phyloP scores from a whole-genome alignment of 2,113 vertebrate genomes.

The Acinonyx jubatus region DNA sequence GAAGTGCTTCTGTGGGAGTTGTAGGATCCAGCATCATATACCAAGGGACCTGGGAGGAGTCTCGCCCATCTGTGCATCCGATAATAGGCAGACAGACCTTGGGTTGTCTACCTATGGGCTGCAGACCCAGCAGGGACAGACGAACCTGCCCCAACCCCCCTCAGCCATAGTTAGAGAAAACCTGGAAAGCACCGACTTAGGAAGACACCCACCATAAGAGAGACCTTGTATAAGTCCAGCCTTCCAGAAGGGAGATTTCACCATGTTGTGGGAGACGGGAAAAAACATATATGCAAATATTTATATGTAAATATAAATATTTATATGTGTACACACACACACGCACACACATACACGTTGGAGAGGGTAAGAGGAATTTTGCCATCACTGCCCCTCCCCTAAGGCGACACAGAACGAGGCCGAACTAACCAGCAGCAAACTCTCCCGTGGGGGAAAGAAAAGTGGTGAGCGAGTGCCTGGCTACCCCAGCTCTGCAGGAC shows the following conservation, averaged over 20 bases:
- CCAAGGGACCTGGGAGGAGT: background rate
- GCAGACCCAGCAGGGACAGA: background rate
- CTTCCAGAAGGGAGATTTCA: background rate
- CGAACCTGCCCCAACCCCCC: background rate
- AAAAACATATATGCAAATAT: too few species aligned
- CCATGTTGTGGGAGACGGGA: background rate
- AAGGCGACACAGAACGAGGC: background rate
- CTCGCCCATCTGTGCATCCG: background rate
- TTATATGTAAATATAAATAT: too few species aligned
- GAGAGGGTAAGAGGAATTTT: background rate
- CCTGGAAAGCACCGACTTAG: background rate
- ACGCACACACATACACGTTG: background rate
- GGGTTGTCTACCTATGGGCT: background rate
- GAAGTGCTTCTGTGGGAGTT: background rate
- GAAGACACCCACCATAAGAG: background rate
- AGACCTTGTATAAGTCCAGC: background rate
- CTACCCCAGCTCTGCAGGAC: background rate
- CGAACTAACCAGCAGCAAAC: background rate
- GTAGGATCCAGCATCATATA: background rate
- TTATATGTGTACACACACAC: background rate
- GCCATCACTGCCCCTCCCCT: background rate
- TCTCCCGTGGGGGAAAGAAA: background rate
- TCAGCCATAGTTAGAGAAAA: background rate
- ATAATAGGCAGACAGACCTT: background rate
- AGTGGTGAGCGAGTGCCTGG: background rate